Evolutionary conservation across 1,140 invertebrate species (phyloP).

Genomic region (Scaptomyza hsui): DNA sequence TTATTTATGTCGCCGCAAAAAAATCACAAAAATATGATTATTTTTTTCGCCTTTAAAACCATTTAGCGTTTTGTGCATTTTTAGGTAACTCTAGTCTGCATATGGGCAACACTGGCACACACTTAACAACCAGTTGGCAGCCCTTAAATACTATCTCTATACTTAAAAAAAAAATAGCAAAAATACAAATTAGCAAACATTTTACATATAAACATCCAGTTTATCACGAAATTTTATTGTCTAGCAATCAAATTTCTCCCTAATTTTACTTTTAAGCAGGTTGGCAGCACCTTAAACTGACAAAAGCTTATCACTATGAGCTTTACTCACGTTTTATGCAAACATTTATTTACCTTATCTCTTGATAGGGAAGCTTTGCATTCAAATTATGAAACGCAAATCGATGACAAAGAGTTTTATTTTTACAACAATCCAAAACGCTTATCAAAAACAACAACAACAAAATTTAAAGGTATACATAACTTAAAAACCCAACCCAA

Average conservation of each 20-base stretch:
- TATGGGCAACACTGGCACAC: too few species aligned
- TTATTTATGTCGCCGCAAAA: too few species aligned
- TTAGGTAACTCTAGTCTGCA: background rate
- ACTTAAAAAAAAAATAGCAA: too few species aligned
- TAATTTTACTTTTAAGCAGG: background rate
- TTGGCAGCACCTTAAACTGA: background rate
- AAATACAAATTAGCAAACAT: background rate
- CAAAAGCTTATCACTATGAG: conserved; percentile 31
- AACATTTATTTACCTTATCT: conserved; percentile 54
- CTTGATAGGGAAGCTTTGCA: background rate
- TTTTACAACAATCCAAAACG: background rate
- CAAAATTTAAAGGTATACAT: background rate
- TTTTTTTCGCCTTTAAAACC: too few species aligned
- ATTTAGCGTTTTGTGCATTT: background rate
- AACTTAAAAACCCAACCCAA: conserved; percentile 8
- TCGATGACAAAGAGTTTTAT: conserved; percentile 45
- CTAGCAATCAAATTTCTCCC: too few species aligned
- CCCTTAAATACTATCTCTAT: too few species aligned
- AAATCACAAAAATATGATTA: too few species aligned
- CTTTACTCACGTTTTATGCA: conserved; percentile 64
- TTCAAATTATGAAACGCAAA: conserved; percentile 1
- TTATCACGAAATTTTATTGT: too few species aligned
- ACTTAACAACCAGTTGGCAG: background rate
- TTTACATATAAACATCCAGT: too few species aligned
- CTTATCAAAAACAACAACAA: background rate